Conservation (phyloP, 2,797 vertebrate genomes). For the Setipinna tenuifilis region DNA sequence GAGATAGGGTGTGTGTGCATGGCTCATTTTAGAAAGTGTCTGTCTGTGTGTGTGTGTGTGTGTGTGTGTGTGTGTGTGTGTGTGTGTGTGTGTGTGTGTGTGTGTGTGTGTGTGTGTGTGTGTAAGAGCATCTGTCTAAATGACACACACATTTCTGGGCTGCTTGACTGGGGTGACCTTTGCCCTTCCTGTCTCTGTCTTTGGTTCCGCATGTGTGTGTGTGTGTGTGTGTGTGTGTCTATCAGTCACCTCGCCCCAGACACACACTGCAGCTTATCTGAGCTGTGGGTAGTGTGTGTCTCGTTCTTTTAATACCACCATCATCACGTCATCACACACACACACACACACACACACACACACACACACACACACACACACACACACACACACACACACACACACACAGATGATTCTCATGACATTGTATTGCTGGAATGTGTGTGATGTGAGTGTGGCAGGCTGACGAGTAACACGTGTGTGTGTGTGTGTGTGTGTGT, state of each 20-base stretch:
- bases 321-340: neutral
- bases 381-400: conserved; percentile 26
- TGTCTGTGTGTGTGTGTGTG: neutral
- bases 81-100: too few relatives aligned
- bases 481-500: conserved; percentile 18
- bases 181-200: neutral
- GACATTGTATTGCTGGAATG: conserved; percentile 11
- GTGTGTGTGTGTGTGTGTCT: neutral
- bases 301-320: neutral
- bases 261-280: neutral
- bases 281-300: neutral
- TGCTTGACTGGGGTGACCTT: neutral
- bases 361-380: conserved; percentile 18
- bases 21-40: neutral
- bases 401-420: neutral
- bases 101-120: neutral
- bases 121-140: neutral
- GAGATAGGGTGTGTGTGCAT: too few relatives aligned
- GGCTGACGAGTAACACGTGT: too few relatives aligned
- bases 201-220: neutral
- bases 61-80: neutral
- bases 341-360: conserved; percentile 15
- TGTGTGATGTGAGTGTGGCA: conserved; percentile 3
- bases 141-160: neutral
- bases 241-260: neutral